Evolutionary conservation across 2,113 vertebrate species (phyloP), one percentile per base, ranked within the genome.

Genomic region (Rhombomys opimus): DNA sequence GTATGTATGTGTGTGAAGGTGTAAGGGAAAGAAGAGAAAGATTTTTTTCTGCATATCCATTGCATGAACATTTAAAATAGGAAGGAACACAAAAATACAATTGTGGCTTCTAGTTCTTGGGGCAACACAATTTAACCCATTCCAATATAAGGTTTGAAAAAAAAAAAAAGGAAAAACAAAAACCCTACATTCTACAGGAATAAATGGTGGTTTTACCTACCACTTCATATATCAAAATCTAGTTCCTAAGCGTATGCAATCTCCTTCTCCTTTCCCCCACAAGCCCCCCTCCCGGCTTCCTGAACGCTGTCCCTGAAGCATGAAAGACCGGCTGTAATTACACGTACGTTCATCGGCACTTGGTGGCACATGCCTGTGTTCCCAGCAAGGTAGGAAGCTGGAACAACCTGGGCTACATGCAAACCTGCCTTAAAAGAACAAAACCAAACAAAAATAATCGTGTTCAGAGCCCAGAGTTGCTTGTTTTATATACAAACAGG

Each of bases 11-110:
- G 38, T 30, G 38, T 50, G 46, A 91, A 68, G 27, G 61, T 22
- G 59, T 35, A 11, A 68, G 7, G 17, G 17, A 73, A 9, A 93
- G 20, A 38, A 27, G 41, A 18, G 15, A 59, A 18, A 91, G 7
- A 41, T 35, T 87, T 88, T 95, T 35, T 96, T 38, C 50, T 92
- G 50, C 6, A 73, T 30, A 77, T 52, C 23, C 41, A 72, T 87
- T 78, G 32, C 46, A 93, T 70, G 77, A 78, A 70, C 30, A 87
- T 20, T 84, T 67, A 96, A 87, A 87, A 86, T 46, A 38, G 72
- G 7, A 32, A 95, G 7, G 20, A 25, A 59, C 27, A 95, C 57
- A 84, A 95, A 93, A 87, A 25, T 81, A 92, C 88, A 63, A 7
- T n/a, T 41, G 54, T 70, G 52, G 50, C 35, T 90, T 95, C 67